Conservation (phyloP, 2,888 invertebrate species). For the Stenurella melanura region DNA sequence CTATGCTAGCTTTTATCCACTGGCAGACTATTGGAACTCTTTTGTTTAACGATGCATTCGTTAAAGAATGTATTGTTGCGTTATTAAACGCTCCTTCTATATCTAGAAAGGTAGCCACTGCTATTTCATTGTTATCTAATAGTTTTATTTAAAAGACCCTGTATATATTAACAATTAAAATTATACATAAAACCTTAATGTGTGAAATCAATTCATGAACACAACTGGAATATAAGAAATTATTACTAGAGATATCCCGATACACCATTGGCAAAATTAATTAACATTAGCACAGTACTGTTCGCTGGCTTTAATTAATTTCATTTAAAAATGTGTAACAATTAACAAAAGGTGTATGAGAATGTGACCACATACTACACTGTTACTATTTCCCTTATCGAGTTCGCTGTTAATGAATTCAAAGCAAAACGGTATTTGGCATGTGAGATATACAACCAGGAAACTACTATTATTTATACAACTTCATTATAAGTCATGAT, state of each 20-base stretch:
- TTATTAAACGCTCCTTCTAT: too few species aligned
- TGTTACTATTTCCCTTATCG: conserved; percentile 31
- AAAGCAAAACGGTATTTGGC: conserved; percentile 34
- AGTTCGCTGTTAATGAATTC: conserved; percentile 28
- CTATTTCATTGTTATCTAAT: too few species aligned
- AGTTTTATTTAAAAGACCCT: too few species aligned
- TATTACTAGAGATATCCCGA: not conserved
- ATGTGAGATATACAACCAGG: conserved; percentile 30
- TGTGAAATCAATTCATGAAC: too few species aligned
- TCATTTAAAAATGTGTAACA: not conserved
- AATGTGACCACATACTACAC: not conserved
- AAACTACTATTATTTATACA: conserved; percentile 22
- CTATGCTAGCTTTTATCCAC: too few species aligned
- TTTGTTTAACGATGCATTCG: too few species aligned
- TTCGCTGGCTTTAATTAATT: not conserved
- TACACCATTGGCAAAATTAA: not conserved
- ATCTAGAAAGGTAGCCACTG: too few species aligned
- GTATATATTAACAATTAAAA: too few species aligned
- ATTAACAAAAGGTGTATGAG: conserved; percentile 2
- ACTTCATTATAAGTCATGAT: conserved; percentile 37
- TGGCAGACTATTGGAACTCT: too few species aligned
- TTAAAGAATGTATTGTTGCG: too few species aligned
- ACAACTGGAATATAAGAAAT: too few species aligned
- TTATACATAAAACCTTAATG: too few species aligned
- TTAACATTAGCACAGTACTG: not conserved